Evolutionary conservation across 2,113 vertebrate species (phyloP).

Genomic region (Sinocyclocheilus rhinocerous): DNA sequence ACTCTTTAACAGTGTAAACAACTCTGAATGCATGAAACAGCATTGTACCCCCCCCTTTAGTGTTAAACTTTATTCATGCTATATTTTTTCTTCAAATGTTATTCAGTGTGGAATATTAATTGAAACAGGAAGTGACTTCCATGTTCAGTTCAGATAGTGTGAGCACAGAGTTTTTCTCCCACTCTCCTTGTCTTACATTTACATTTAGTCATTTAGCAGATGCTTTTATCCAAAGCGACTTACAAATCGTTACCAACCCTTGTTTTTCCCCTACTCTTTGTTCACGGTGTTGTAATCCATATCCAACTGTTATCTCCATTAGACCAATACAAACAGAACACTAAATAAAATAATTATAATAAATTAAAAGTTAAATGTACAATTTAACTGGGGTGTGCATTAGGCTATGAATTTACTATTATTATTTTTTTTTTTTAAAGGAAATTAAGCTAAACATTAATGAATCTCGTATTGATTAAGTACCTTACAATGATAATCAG

Average conservation of each 20-base stretch:
- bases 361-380: background rate
- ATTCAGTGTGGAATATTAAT: no score
- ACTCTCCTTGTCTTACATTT: background rate
- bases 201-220: no score
- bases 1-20: no score
- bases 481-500: background rate
- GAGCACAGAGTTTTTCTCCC: background rate
- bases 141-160: background rate
- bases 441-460: background rate
- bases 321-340: no score
- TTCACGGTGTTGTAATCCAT: no score
- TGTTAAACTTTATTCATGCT: no score
- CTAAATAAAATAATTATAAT: background rate
- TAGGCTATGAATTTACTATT: background rate
- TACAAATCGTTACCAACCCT: background rate
- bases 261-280: no score
- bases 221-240: no score
- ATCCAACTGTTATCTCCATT: no score
- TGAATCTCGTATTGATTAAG: slow-evolving; percentile 12
- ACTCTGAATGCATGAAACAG: no score
- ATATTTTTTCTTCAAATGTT: no score
- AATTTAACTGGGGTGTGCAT: background rate
- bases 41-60: no score
- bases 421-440: background rate
- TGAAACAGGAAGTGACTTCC: background rate